Conservation (phyloP, 1,140 invertebrate species). For the Cydia amplana region DNA sequence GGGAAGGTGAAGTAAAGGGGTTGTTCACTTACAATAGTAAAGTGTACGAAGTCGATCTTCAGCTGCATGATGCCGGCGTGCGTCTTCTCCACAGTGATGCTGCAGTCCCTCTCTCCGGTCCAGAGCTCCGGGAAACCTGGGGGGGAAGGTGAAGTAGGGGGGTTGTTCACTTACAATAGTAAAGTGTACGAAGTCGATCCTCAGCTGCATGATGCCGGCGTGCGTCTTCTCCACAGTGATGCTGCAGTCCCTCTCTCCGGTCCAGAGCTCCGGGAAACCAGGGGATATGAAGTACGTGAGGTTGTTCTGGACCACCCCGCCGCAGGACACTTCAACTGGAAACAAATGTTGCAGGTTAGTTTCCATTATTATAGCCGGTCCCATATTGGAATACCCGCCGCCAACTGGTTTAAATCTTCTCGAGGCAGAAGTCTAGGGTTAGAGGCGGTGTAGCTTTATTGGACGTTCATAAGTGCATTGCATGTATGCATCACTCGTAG, state of each 20-base stretch:
- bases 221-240: slow-evolving; percentile 86
- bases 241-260: slow-evolving; percentile 82
- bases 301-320: slow-evolving; percentile 88
- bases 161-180: slow-evolving; percentile 83
- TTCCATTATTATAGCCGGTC: too few species aligned
- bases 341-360: too few species aligned
- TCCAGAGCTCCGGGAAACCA: slow-evolving; percentile 87
- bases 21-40: slow-evolving; percentile 84
- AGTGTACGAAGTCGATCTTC: slow-evolving; percentile 89
- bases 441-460: too few species aligned
- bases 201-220: slow-evolving; percentile 86
- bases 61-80: slow-evolving; percentile 87
- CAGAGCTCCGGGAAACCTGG: slow-evolving; percentile 89
- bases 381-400: too few species aligned
- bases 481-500: too few species aligned
- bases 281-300: slow-evolving; percentile 92
- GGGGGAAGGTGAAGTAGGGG: slow-evolving; percentile 85
- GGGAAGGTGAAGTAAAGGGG: slow-evolving; percentile 84
- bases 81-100: slow-evolving; percentile 85
- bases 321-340: slow-evolving; percentile 87
- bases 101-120: slow-evolving; percentile 82
- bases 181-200: slow-evolving; percentile 90
- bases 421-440: too few species aligned
- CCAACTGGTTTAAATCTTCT: too few species aligned
- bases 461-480: too few species aligned